phyloP scores from a whole-genome alignment of 2,113 vertebrate species.

The Tricholaema leucomelas region DNA sequence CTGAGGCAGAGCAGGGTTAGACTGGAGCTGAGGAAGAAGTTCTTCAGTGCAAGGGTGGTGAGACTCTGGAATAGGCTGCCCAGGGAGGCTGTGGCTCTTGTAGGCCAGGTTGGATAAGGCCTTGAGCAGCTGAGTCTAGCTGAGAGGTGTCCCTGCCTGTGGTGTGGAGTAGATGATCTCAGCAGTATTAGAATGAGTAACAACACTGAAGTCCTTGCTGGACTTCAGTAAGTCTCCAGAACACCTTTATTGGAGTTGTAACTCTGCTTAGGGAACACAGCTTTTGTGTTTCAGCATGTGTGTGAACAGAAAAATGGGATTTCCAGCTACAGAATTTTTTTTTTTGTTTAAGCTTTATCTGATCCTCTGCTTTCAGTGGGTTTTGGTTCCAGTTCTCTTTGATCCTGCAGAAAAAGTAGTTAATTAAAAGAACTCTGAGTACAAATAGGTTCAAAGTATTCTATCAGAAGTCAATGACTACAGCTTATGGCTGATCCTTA shows the following conservation, averaged over 20 bases:
- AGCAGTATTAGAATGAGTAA: neutral
- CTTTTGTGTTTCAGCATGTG: neutral
- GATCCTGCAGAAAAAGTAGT: conserved; percentile 3
- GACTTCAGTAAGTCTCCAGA: neutral
- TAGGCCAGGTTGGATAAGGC: too few species aligned
- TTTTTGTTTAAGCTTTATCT: conserved; percentile 15
- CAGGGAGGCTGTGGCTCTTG: too few species aligned
- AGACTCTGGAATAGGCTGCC: too few species aligned
- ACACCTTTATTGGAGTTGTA: neutral
- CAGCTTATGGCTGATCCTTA: conserved; percentile 15
- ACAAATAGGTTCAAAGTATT: conserved; percentile 41
- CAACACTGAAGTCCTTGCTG: neutral
- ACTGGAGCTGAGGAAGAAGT: too few species aligned
- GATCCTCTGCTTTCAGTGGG: neutral
- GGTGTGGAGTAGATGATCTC: neutral
- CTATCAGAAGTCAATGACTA: conserved; percentile 32
- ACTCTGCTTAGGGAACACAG: neutral
- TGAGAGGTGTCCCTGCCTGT: too few species aligned
- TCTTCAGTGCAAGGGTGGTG: too few species aligned
- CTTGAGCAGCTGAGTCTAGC: neutral
- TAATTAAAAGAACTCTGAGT: conserved; percentile 37
- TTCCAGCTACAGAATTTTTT: neutral
- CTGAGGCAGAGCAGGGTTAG: too few species aligned
- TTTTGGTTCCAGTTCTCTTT: conserved; percentile 1
- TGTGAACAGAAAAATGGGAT: neutral